Base-by-base conservation (phyloP, 2,888 invertebrate genomes). In the Stenichneumon culpator region DNA sequence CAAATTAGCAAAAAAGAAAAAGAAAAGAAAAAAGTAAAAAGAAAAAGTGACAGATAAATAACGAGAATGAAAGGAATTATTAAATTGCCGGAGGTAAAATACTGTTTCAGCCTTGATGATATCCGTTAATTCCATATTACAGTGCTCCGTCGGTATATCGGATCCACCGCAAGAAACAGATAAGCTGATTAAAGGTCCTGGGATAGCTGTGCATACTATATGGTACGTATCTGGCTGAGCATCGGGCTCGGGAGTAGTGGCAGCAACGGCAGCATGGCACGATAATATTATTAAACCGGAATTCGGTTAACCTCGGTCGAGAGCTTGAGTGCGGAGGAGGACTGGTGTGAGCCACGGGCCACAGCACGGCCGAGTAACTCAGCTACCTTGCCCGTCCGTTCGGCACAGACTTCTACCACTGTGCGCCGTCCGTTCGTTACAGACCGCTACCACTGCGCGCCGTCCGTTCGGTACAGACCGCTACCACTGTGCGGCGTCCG, bases 281-380 rank as follows among this genome's bases (percentile, higher is more conserved):
- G 83, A 81, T 84, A 75, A 86, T 84, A 86, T 86, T 81, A 82
- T 84, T 86, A 84, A 84, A 82, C 73, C 77, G 85, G 82, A 87
- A 87, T 84, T 86, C 78, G 73, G 88, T 89, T 88, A 86, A 87
- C 86, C 86, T 83, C 79, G 84, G 69, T 82, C 77, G 79, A 77
- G 80, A 81, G 65, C 70, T 65, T 75, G 74, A 82, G 77, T 77
- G 44, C 69, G 36, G 50, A 65, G 68, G 60, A 68, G 77, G 19
- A 68, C 44, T 44, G 25, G 70, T 60, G 65, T 67, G 75, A 69
- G 75, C 28, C 39, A 52, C 52, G 50, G 52, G 39, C 28, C 36
- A 16, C 65, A 75, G 67, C 67, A 67, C 50, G 39, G 65, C 36
- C 75, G 65, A 65, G 52, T 67, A 52, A 63, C 65, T 75, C 32